phyloP scores from a whole-genome alignment of 2,888 invertebrate genomes.

The Nemurella pictetii region DNA sequence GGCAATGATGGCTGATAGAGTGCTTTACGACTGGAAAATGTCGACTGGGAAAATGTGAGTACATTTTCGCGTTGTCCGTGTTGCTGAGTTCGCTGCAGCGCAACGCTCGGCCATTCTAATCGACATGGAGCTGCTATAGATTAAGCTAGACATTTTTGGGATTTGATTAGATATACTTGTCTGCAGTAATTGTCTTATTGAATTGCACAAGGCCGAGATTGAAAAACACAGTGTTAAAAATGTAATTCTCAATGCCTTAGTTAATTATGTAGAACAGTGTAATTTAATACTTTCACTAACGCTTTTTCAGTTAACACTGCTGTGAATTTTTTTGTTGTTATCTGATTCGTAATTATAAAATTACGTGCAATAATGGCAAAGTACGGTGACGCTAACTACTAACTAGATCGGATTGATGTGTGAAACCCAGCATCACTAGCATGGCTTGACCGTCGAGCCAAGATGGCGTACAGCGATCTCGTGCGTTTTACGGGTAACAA shows the following conservation, averaged over 20 bases:
- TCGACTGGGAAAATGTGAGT: not conserved
- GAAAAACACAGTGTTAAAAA: not conserved
- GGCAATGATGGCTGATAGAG: not conserved
- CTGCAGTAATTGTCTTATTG: not conserved
- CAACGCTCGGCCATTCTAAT: not conserved
- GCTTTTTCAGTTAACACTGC: not conserved
- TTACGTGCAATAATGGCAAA: not conserved
- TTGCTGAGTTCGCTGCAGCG: too few relatives aligned
- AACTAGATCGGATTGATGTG: not conserved
- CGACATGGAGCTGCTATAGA: not conserved
- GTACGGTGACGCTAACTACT: not conserved
- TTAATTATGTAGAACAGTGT: not conserved
- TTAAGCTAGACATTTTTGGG: not conserved
- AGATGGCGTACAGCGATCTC: not conserved
- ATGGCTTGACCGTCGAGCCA: not conserved
- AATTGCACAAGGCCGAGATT: not conserved
- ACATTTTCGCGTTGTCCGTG: not conserved
- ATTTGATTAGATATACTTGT: not conserved
- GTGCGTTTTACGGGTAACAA: constrained; percentile 18
- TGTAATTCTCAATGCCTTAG: not conserved
- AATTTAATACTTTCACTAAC: not conserved
- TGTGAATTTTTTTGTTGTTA: not conserved
- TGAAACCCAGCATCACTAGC: too few relatives aligned
- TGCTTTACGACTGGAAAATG: not conserved
- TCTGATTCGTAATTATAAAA: not conserved